Base-by-base conservation (phyloP, 37 sponge, comb jelly and placozoan species). In the Aphrocallistes beatrix region DNA sequence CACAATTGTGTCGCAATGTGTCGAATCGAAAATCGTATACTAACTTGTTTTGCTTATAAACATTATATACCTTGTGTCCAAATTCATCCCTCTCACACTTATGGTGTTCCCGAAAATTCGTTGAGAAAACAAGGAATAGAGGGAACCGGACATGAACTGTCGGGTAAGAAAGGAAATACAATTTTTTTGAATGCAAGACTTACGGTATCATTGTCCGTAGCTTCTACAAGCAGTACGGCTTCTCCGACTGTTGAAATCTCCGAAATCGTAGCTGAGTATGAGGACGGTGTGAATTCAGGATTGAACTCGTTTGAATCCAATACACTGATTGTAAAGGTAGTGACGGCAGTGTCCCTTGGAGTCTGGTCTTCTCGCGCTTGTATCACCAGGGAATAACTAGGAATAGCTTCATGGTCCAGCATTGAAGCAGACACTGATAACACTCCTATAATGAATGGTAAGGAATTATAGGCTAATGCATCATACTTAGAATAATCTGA, bases 291-390 rank as follows among this genome's bases (percentile, higher is more conserved):
- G 50, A 84, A 84, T 23, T 10, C 36, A 49, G 85, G 85, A 45
- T 21, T 23, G 85, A 16, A 47, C 17, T 84, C 85, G 69, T 84
- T 84, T 32, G 10, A 82, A 50, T 84, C 81, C n/a, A 23, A 23
- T 37, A 84, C 69, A 30, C 13, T 36, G 32, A 84, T 49, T 23
- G 81, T 81, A 8, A 47, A 81, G 3, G 40, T 3, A 82, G 83
- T 38, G 6, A 39, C 21, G 10, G 19, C 21, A 23, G 37, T 25
- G n/a, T 17, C 40, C 25, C 25, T 82, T 38, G 39, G 83, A 42
- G 85, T 51, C n/a, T 49, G 50, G 32, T 84, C 85, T 21, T 37
- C 48, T 21, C 23, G 16, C 21, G 48, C 51, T 37, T 17, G 25
- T 23, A 84, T 47, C 16, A 37, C n/a, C 50, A 51, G n/a, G n/a